These are phyloP conservation scores for Hypolimnas misippus DNA, from an alignment of 2,888 invertebrate genomes.

Conservation along the genomic window DNA sequence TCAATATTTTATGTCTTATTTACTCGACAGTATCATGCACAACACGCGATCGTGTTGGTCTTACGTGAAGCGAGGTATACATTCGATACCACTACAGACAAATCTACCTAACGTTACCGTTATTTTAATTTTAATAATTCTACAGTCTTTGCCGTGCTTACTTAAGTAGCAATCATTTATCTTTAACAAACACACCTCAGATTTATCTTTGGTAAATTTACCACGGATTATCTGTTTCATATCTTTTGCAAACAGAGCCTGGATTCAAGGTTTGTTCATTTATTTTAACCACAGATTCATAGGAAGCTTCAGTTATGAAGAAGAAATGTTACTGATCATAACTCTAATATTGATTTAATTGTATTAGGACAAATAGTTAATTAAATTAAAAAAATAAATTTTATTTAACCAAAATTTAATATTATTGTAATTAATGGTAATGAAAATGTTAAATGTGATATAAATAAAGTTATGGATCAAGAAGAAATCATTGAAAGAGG, in stretches of 20 bases:
- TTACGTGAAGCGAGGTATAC: too few relatives aligned
- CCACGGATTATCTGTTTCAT: too few relatives aligned
- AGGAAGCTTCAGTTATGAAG: not conserved
- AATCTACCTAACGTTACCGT: not conserved
- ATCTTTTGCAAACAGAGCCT: slow-evolving; percentile 53
- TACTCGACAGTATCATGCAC: too few relatives aligned
- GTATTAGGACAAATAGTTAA: not conserved
- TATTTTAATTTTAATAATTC: not conserved
- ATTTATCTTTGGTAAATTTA: too few relatives aligned
- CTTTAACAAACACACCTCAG: slow-evolving; percentile 54
- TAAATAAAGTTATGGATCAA: slow-evolving; percentile 37
- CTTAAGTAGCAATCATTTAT: slow-evolving; percentile 59
- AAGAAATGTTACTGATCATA: slow-evolving; percentile 19
- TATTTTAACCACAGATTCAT: slow-evolving; percentile 26
- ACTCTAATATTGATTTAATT: not conserved
- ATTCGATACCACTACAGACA: too few relatives aligned
- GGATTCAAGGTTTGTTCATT: slow-evolving; percentile 51
- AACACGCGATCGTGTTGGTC: too few relatives aligned
- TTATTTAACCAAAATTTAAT: not conserved
- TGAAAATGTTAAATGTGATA: not conserved
- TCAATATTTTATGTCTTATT: too few relatives aligned
- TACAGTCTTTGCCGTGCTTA: slow-evolving; percentile 31
- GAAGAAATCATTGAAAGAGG: slow-evolving; percentile 53
- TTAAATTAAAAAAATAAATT: not conserved
- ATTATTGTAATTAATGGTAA: not conserved